These are phyloP conservation scores for Pollenia angustigena DNA, from an alignment of 2,888 invertebrate genomes.

Conservation along the genomic window DNA sequence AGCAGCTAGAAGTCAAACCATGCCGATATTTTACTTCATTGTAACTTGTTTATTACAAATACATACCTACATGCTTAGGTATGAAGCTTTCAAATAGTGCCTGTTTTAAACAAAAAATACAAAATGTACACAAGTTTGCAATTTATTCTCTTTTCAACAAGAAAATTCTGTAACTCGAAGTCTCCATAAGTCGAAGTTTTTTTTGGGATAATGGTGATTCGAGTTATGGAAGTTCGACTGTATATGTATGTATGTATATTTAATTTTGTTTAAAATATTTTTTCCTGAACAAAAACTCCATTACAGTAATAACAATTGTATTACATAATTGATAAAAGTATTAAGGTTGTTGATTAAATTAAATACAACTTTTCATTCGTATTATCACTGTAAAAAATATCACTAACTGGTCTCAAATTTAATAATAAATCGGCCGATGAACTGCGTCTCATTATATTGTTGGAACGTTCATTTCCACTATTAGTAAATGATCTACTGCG, in stretches of 20 bases:
- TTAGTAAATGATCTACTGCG: constrained; percentile 83
- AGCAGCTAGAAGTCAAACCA: too few species aligned
- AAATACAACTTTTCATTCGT: constrained; percentile 68
- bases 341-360: constrained; percentile 47
- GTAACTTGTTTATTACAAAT: too few species aligned
- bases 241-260: not conserved
- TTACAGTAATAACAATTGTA: constrained; percentile 25
- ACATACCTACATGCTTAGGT: too few species aligned
- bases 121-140: too few species aligned
- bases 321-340: constrained; percentile 9
- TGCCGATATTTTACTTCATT: too few species aligned
- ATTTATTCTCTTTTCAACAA: too few species aligned
- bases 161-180: too few species aligned
- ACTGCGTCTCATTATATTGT: constrained; percentile 78
- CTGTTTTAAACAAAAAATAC: too few species aligned
- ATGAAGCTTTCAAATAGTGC: too few species aligned
- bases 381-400: constrained; percentile 65
- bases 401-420: constrained; percentile 72
- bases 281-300: constrained; percentile 22
- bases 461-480: constrained; percentile 63
- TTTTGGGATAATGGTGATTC: too few species aligned
- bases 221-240: too few species aligned
- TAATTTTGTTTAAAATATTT: constrained; percentile 17
- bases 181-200: too few species aligned
- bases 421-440: constrained; percentile 82